Evolutionary conservation across 1,140 invertebrate species (phyloP), one percentile per base, ranked within the genome.

Genomic region (Thereuonema tuberculata): DNA sequence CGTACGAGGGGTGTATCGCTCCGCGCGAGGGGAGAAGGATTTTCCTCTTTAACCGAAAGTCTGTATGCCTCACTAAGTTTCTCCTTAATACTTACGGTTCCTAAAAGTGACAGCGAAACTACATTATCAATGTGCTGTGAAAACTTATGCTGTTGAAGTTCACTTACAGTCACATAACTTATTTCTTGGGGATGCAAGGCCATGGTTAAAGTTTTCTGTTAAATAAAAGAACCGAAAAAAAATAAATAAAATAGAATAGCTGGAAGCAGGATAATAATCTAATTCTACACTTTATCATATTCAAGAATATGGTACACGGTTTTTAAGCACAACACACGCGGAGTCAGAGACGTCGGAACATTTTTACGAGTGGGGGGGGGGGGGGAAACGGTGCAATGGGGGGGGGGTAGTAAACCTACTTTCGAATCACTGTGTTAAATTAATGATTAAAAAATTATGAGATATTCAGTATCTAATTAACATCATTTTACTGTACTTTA

Each of bases 61-160:
- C 43, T 61, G 60, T 61, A 59, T 1, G 56, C 56, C 60, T 58
- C 56, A 59, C 58, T 53, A 27, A 59, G 58, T 59, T 2, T 58
- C 47, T 25, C 60, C 47, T 61, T 61, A 59, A 52, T 59, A 58
- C n/a, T 58, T 61, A 58, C 55, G 20, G 20, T 48, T 26, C 60
- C 43, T 17, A 58, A 24, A 61, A 58, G 24, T 12, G 56, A 58
- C 23, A 61, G 56, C 17, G 31, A 37, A 37, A 37, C 31, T 37
- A 37, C 31, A 37, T 17, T 37, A 37, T 63, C 56, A n/a, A 61
- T 56, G 29, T 66, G 64, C 37, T 37, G 31, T 37, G 31, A 37
- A 37, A 37, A 37, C 31, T 37, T 37, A 37, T 9, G 31, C 31
- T 37, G 31, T 37, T 37, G 31, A 37, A 37, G 31, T 37, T 37